phyloP scores from a whole-genome alignment of 2,797 vertebrate genomes.

The Tokudaia muenninki region DNA sequence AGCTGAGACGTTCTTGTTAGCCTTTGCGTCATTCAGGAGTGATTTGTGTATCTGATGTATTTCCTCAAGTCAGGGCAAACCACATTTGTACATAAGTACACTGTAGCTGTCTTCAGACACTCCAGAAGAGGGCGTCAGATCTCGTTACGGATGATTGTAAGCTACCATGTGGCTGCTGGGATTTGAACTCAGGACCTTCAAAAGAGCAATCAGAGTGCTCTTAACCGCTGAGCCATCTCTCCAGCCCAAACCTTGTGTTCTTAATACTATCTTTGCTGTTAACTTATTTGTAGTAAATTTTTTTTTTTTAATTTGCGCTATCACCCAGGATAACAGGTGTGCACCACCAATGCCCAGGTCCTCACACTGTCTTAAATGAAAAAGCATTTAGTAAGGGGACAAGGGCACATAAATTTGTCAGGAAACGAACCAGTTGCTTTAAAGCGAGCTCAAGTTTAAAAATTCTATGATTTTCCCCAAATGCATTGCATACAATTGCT shows the following conservation, averaged over 20 bases:
- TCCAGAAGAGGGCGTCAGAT: too few species aligned
- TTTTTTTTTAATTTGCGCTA: not conserved
- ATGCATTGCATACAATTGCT: not conserved
- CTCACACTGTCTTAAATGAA: not conserved
- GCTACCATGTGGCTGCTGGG: too few species aligned
- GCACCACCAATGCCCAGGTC: too few species aligned
- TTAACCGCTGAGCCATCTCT: too few species aligned
- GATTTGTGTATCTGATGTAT: not conserved
- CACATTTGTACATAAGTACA: too few species aligned
- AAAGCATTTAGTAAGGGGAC: not conserved
- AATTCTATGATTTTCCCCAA: not conserved
- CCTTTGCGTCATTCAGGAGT: not conserved
- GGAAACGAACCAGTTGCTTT: not conserved
- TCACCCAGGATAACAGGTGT: not conserved
- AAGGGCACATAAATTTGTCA: not conserved
- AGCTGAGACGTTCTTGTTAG: not conserved
- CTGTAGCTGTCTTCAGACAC: too few species aligned
- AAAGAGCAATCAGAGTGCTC: too few species aligned
- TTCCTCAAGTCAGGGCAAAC: not conserved
- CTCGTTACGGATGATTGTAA: too few species aligned
- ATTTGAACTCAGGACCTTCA: too few species aligned
- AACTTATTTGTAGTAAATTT: not conserved
- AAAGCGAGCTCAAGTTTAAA: not conserved
- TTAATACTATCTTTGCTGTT: not conserved
- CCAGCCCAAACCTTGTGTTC: not conserved